Evolutionary conservation across 2,888 invertebrate genomes (phyloP).

Genomic region (Hemaris fuciformis): DNA sequence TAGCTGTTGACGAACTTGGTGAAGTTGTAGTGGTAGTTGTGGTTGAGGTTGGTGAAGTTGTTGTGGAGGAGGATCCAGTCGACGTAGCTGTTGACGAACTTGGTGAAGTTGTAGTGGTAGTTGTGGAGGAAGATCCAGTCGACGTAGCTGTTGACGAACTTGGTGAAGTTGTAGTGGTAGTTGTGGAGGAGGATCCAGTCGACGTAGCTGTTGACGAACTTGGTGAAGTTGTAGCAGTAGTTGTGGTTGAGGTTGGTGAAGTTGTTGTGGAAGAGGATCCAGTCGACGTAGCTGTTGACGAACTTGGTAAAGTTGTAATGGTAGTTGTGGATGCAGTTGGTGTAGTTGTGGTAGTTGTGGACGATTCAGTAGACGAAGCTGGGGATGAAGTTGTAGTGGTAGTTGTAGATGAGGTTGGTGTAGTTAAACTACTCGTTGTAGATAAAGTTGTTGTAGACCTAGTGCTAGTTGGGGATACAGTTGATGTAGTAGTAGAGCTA

Average conservation of each 20-base stretch:
- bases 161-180: no score
- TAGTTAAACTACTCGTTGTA: not conserved
- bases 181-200: no score
- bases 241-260: no score
- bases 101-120: no score
- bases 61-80: no score
- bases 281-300: not conserved
- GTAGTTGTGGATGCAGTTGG: not conserved
- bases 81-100: no score
- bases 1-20: not conserved
- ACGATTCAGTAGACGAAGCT: not conserved
- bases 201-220: no score
- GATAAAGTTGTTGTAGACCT: not conserved
- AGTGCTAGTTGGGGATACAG: constrained; percentile 18
- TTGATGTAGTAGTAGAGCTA: constrained; percentile 17
- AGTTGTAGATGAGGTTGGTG: not conserved
- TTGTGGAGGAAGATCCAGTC: no score
- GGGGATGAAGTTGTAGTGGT: not conserved
- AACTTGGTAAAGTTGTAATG: not conserved
- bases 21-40: no score
- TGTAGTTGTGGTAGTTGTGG: not conserved
- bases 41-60: no score
- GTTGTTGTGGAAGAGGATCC: not conserved
- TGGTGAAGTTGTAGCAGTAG: no score
- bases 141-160: no score